Conservation (phyloP, 2,113 vertebrate species). For the Benthochromis sp. region DNA sequence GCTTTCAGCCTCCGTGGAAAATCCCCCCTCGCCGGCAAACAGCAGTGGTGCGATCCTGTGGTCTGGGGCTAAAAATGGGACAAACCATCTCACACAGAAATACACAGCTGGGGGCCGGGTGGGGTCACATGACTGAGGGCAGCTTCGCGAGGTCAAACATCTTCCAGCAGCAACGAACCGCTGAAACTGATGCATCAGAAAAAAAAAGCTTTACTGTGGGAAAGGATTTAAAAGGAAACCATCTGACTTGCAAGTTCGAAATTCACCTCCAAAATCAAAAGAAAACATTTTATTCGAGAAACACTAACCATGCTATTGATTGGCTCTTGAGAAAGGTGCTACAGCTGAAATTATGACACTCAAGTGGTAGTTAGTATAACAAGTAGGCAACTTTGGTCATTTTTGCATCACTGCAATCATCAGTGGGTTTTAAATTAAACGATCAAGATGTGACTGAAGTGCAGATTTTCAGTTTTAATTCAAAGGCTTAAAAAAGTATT, state of each 20-base stretch:
- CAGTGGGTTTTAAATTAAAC: not conserved
- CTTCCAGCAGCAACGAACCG: not conserved
- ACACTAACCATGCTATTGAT: not conserved
- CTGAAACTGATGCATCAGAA: not conserved
- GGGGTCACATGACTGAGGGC: not conserved
- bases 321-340: not conserved
- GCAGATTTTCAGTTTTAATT: not conserved
- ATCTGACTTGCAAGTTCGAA: not conserved
- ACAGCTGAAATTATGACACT: not conserved
- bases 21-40: conserved; percentile 6
- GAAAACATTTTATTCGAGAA: not conserved
- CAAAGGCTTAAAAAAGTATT: not conserved
- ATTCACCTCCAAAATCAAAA: not conserved
- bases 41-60: conserved; percentile 24
- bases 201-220: not conserved
- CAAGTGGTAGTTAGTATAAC: not conserved
- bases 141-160: not conserved
- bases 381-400: not conserved
- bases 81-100: conserved; percentile 21
- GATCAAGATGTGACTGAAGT: not conserved
- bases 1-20: conserved; percentile 21
- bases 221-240: not conserved
- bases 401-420: not conserved
- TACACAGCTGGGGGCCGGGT: not conserved
- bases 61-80: conserved; percentile 32